Conservation (phyloP, 1,140 invertebrate species). For the Cydia strobilella region DNA sequence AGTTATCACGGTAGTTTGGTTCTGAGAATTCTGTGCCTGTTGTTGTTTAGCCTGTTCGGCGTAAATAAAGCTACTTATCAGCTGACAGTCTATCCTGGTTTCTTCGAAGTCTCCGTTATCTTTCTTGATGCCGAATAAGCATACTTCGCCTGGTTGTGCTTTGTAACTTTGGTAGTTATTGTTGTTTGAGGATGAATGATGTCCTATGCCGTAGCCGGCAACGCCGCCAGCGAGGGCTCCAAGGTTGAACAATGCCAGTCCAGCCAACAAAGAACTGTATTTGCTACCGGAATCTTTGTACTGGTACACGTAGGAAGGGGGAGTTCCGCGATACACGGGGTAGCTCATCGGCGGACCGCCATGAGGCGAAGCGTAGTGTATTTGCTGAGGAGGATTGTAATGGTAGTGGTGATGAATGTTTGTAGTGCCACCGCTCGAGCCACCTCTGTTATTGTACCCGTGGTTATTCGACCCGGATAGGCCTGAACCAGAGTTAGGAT, state of each 20-base stretch:
- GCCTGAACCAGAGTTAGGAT: slow-evolving; percentile 35
- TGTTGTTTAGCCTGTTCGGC: slow-evolving; percentile 52
- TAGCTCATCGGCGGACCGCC: slow-evolving; percentile 55
- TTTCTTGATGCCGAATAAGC: slow-evolving; percentile 68
- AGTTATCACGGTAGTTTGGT: slow-evolving; percentile 29
- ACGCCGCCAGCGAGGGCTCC: slow-evolving; percentile 61
- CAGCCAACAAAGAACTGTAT: slow-evolving; percentile 68
- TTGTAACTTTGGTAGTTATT: slow-evolving; percentile 48
- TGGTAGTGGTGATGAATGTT: slow-evolving; percentile 65
- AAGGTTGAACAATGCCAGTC: slow-evolving; percentile 68
- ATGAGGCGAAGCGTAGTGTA: slow-evolving; percentile 56
- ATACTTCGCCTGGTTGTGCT: slow-evolving; percentile 62
- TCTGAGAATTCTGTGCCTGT: slow-evolving; percentile 30
- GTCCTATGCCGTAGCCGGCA: slow-evolving; percentile 58
- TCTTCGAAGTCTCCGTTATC: slow-evolving; percentile 73
- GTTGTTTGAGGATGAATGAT: slow-evolving; percentile 34
- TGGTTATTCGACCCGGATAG: slow-evolving; percentile 40
- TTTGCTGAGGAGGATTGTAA: slow-evolving; percentile 68
- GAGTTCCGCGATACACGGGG: slow-evolving; percentile 65
- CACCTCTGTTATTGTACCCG: slow-evolving; percentile 48
- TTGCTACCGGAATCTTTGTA: slow-evolving; percentile 73
- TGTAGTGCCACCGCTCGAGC: slow-evolving; percentile 46
- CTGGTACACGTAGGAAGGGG: slow-evolving; percentile 72
- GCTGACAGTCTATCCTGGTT: slow-evolving; percentile 69
- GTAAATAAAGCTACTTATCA: slow-evolving; percentile 69